Conservation (phyloP, 2,888 invertebrate genomes). For the Pteria penguin region DNA sequence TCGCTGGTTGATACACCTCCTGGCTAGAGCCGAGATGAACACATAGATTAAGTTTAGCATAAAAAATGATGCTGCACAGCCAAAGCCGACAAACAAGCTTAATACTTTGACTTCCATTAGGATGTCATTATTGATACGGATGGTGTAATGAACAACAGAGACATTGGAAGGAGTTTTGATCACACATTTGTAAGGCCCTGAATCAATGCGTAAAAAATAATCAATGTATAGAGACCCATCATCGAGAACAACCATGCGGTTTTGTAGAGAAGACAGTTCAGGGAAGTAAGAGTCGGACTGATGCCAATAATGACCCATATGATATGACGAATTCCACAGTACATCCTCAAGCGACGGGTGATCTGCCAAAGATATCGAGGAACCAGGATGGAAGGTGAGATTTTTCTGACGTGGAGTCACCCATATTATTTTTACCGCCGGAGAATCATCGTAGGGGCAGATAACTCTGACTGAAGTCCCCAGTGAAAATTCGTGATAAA, state of each 20-base stretch:
- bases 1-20: conserved; percentile 75
- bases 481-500: conserved; percentile 48
- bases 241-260: conserved; percentile 85
- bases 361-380: conserved; percentile 54
- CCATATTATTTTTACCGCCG: conserved; percentile 91
- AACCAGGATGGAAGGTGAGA: conserved; percentile 64
- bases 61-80: conserved; percentile 90
- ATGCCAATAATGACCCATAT: conserved; percentile 68
- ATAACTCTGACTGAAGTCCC: conserved; percentile 85
- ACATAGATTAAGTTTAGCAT: conserved; percentile 89
- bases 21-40: conserved; percentile 81
- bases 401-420: conserved; percentile 79
- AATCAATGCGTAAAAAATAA: conserved; percentile 84
- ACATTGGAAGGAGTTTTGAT: conserved; percentile 89
- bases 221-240: conserved; percentile 91
- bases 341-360: conserved; percentile 50
- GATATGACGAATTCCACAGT: conserved; percentile 49
- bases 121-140: conserved; percentile 88
- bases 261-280: conserved; percentile 48
- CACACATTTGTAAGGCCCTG: conserved; percentile 90
- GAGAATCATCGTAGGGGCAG: conserved; percentile 89
- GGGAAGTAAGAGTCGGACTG: conserved; percentile 57
- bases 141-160: conserved; percentile 85
- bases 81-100: conserved; percentile 90
- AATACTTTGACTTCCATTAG: conserved; percentile 91